Base-by-base conservation (phyloP, 2,797 vertebrate genomes). In the Hydrolagus colliei region DNA sequence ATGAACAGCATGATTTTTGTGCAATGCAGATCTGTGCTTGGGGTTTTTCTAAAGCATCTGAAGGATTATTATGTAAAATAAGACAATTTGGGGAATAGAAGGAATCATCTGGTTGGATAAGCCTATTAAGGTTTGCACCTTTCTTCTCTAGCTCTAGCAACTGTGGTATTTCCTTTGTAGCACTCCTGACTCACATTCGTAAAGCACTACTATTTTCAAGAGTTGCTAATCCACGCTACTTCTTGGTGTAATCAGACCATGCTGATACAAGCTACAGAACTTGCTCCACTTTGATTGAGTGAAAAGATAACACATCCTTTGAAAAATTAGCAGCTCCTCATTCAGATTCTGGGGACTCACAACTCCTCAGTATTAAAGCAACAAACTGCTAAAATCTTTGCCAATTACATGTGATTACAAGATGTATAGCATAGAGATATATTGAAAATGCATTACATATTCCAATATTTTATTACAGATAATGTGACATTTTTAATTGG, bases 1-100 rank as follows among this genome's bases (percentile, higher is more conserved):
- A 84, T 71, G 32, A 82, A 84, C 20, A 68, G 16, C 79, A 84
- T 68, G 20, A 68, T 52, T 41, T 68, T 84, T 84, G 63, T 67
- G 62, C 22, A 84, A 35, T n/a, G 32, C 79, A 84, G 79, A 6
- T 68, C 35, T n/a, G 32, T 32, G 20, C 65, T 18, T 71, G 79
- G 2, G 68, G 65, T 14, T 67, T 68, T 71, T 16, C 41, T 16
- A 41, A 82, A 12, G 65, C 65, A 12, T 63, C 20, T 18, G 68
- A 84, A 41, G 16, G 13, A 63, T 80, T 14, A 80, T 80, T 41
- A 68, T 71, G 10, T 71, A 71, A 84, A 71, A 35, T 68, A 71
- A 71, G 5, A 27, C 22, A 11, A 35, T n/a, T 84, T n/a, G 18
- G 35, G 27, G 65, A 84, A 84, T 71, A 52, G 35, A 84, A 68